Evolutionary conservation across 2,113 vertebrate genomes (phyloP).

Genomic region (Oryzias melastigma): DNA sequence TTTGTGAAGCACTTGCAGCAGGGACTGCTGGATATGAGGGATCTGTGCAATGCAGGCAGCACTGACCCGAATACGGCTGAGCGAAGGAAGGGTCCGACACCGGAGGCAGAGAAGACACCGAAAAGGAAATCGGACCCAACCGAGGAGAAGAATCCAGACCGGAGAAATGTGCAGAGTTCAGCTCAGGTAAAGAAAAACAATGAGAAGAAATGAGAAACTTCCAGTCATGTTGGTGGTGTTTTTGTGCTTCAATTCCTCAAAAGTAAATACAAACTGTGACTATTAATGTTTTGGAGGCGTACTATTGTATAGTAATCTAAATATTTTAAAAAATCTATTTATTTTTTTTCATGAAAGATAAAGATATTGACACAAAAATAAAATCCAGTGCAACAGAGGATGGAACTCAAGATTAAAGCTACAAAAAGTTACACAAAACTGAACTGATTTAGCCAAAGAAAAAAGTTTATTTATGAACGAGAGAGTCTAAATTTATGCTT

Average conservation of each 20-base stretch:
- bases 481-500: not conserved
- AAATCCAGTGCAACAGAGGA: no score
- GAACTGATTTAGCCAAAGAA: constrained; percentile 24
- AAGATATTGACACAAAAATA: no score
- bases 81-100: constrained; percentile 21
- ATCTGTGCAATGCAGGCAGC: constrained; percentile 78
- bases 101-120: constrained; percentile 23
- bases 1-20: constrained; percentile 84
- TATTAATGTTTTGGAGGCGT: constrained; percentile 18
- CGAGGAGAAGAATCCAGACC: constrained; percentile 33
- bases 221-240: not conserved
- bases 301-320: constrained; percentile 22
- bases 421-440: constrained; percentile 30
- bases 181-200: constrained; percentile 27
- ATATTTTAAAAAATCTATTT: not conserved
- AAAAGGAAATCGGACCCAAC: constrained; percentile 13
- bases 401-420: constrained; percentile 1
- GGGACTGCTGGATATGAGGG: constrained; percentile 84
- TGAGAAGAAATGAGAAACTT: constrained; percentile 22
- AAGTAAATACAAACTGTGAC: constrained; percentile 29
- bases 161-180: constrained; percentile 35
- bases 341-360: not conserved
- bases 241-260: constrained; percentile 19
- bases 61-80: not conserved
- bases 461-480: not conserved